Conservation (phyloP, 2,888 invertebrate genomes). For the Drosophila multiciliata region DNA sequence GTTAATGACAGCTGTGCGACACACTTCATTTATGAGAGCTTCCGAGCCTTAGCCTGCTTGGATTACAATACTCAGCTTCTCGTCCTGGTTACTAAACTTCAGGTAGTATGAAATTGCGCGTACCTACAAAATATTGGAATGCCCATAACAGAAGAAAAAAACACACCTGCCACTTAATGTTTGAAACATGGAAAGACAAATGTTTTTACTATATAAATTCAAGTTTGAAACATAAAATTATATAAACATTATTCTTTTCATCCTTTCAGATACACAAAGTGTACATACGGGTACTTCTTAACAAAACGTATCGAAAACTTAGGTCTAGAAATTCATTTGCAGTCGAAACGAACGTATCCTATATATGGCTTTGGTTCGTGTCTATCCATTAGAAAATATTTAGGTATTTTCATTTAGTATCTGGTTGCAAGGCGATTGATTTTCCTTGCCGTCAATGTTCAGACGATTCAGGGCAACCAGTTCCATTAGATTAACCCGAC, state of each 20-base stretch:
- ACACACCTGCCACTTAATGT: constrained; percentile 44
- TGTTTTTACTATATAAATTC: constrained; percentile 46
- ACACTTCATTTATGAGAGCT: neutral
- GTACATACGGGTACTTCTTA: constrained; percentile 41
- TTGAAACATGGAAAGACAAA: constrained; percentile 76
- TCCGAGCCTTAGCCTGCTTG: neutral
- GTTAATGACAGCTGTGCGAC: neutral
- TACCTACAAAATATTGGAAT: constrained; percentile 12
- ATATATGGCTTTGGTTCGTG: constrained; percentile 56
- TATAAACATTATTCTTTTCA: constrained; percentile 31
- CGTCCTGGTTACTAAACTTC: neutral
- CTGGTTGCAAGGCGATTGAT: constrained; percentile 59
- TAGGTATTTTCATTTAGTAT: constrained; percentile 41
- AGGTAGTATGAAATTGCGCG: constrained; percentile 19
- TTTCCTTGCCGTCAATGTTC: constrained; percentile 72
- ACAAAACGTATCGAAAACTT: constrained; percentile 30
- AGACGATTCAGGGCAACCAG: constrained; percentile 74
- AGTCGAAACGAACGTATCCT: constrained; percentile 47
- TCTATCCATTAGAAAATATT: neutral
- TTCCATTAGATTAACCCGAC: constrained; percentile 73
- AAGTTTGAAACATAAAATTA: constrained; percentile 36
- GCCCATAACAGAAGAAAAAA: constrained; percentile 20
- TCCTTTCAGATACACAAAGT: constrained; percentile 62
- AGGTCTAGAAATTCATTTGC: constrained; percentile 52
- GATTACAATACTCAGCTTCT: neutral